Evolutionary conservation across 2,113 vertebrate species (phyloP).

Genomic region (Semicossyphus pulcher): DNA sequence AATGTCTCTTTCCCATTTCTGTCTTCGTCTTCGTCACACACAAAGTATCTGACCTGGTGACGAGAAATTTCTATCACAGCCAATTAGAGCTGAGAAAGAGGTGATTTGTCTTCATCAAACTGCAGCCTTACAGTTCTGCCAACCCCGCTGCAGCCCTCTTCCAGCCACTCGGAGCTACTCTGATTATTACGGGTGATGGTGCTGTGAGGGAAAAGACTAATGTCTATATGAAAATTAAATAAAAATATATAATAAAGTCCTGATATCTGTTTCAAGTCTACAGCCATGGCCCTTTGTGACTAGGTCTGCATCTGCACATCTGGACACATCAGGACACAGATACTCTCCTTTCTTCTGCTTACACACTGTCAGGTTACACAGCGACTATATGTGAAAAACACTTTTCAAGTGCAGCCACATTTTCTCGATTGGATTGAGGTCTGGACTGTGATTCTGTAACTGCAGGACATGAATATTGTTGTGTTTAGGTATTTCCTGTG

Average conservation of each 20-base stretch:
- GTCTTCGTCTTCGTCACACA: slow-evolving; percentile 2
- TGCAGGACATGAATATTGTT: neutral
- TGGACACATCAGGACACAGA: slow-evolving; percentile 13
- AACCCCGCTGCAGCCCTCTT: slow-evolving; percentile 4
- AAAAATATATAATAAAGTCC: too few species aligned
- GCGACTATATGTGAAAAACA: neutral
- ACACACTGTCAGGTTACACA: neutral
- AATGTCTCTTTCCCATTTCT: neutral
- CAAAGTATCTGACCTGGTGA: slow-evolving; percentile 55
- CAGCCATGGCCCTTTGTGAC: neutral
- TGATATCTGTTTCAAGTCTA: neutral
- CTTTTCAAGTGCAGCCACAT: slow-evolving; percentile 8
- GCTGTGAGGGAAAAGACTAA: neutral
- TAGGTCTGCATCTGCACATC: neutral
- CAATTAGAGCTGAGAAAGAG: slow-evolving; percentile 65
- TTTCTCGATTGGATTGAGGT: slow-evolving; percentile 29
- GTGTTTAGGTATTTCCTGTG: slow-evolving; percentile 11
- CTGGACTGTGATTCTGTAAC: slow-evolving; percentile 17
- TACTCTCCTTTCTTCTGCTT: neutral
- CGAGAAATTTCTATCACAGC: slow-evolving; percentile 58
- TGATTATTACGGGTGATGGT: neutral
- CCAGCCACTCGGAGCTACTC: neutral
- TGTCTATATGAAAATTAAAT: neutral
- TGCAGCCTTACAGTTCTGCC: slow-evolving; percentile 28
- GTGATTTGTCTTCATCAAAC: slow-evolving; percentile 75